phyloP scores from a whole-genome alignment of 2,113 vertebrate species.

The Phoxinus phoxinus region DNA sequence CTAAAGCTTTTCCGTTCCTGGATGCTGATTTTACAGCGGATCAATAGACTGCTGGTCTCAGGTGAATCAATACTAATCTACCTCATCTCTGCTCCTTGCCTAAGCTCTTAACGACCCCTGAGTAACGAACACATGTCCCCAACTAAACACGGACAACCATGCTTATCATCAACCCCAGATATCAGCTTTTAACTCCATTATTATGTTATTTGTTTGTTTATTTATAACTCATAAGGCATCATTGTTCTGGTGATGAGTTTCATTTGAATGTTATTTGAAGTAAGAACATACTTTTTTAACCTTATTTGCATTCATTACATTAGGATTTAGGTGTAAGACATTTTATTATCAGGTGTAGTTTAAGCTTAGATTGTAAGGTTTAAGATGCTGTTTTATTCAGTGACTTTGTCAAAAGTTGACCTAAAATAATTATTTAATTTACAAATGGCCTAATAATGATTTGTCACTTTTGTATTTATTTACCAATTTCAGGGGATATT shows the following conservation, averaged over 20 bases:
- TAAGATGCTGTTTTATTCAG: neutral
- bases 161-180: neutral
- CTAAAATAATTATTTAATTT: too few relatives aligned
- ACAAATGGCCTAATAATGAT: too few relatives aligned
- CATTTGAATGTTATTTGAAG: neutral
- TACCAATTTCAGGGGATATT: too few relatives aligned
- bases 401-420: neutral
- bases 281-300: neutral
- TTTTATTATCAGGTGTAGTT: neutral
- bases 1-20: slow-evolving; percentile 3
- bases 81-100: slow-evolving; percentile 18
- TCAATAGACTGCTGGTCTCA: slow-evolving; percentile 47
- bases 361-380: neutral
- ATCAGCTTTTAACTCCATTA: neutral
- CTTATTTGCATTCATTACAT: neutral
- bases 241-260: neutral
- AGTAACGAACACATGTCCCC: slow-evolving; percentile 26
- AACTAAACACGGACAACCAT: neutral
- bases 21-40: slow-evolving; percentile 37
- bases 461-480: too few relatives aligned
- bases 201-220: neutral
- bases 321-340: neutral
- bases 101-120: slow-evolving; percentile 14
- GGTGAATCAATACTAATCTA: slow-evolving; percentile 38
- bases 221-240: neutral